Evolutionary conservation across 1,140 invertebrate genomes (phyloP).

Genomic region (Drosophila obscura): DNA sequence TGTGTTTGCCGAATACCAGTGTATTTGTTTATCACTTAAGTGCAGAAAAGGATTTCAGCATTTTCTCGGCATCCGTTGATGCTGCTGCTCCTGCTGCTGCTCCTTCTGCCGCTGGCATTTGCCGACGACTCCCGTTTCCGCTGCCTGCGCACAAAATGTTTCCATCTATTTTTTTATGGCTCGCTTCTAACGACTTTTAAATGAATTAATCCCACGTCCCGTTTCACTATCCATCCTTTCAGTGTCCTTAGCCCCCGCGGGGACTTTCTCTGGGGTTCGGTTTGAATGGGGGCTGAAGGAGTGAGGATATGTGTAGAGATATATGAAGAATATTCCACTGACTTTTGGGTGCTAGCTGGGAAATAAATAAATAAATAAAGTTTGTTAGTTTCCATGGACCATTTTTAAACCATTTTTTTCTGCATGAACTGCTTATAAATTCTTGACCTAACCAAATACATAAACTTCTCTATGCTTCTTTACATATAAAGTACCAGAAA

Average conservation of each 20-base stretch:
- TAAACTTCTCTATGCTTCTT: too few species aligned
- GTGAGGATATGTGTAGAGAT: background rate
- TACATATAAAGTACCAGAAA: background rate
- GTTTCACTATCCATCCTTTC: constrained; percentile 25
- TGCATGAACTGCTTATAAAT: too few species aligned
- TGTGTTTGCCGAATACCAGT: constrained; percentile 58
- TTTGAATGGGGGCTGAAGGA: constrained; percentile 17
- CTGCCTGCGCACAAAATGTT: constrained; percentile 43
- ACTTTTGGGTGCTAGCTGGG: too few species aligned
- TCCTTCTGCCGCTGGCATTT: constrained; percentile 29
- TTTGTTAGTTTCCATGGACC: too few species aligned
- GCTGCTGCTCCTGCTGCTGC: too few species aligned
- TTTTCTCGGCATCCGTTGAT: constrained; percentile 20
- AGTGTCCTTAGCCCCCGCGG: constrained; percentile 36
- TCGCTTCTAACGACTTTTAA: constrained; percentile 73
- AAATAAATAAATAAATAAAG: too few species aligned
- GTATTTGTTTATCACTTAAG: constrained; percentile 83
- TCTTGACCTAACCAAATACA: too few species aligned
- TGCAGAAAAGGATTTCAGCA: constrained; percentile 79
- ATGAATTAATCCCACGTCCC: constrained; percentile 72
- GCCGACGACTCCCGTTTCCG: constrained; percentile 39
- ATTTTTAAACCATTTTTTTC: too few species aligned
- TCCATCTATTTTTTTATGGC: constrained; percentile 35
- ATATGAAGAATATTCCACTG: too few species aligned
- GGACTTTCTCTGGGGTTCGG: background rate